Percentiles rank a stretch among this genome's conserved stretches.
phyloP scores from a whole-genome alignment of 2,113 vertebrate genomes.

The Megalops atlanticus region DNA sequence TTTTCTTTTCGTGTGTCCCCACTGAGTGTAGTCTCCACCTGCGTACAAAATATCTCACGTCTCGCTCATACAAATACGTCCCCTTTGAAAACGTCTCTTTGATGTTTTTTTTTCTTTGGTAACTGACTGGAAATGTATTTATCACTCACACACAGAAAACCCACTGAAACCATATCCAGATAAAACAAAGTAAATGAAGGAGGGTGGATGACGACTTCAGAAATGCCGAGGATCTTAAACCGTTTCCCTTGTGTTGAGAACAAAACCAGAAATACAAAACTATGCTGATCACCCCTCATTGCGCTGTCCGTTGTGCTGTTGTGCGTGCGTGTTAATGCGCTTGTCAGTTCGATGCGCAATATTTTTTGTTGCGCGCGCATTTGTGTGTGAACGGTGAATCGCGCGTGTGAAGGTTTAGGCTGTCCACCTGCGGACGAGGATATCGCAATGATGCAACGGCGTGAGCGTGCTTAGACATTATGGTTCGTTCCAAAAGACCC shows the following conservation, averaged over 20 bases:
- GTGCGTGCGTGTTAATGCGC: background rate
- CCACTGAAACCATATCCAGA: background rate
- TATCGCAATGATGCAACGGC: too few relatives aligned
- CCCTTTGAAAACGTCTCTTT: background rate
- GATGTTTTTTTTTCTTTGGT: slow-evolving; percentile 18
- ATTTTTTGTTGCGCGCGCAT: too few relatives aligned
- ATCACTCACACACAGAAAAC: background rate
- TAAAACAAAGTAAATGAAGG: background rate
- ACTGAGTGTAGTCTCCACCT: slow-evolving; percentile 61
- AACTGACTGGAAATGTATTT: background rate
- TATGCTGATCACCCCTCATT: background rate
- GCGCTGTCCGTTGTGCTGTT: too few relatives aligned
- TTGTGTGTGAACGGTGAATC: too few relatives aligned
- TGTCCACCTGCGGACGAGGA: too few relatives aligned
- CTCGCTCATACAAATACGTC: background rate
- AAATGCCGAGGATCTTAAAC: too few relatives aligned
- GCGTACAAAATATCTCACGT: slow-evolving; percentile 27
- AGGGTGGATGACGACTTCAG: background rate
- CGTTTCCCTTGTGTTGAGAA: background rate
- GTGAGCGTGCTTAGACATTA: too few relatives aligned
- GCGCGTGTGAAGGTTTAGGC: too few relatives aligned
- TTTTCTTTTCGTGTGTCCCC: slow-evolving; percentile 75
- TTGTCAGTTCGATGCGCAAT: too few relatives aligned
- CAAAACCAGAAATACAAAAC: background rate
- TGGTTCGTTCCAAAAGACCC: too few relatives aligned